Evolutionary conservation across 2,797 vertebrate species (phyloP).

Genomic region (Octomys mimax): DNA sequence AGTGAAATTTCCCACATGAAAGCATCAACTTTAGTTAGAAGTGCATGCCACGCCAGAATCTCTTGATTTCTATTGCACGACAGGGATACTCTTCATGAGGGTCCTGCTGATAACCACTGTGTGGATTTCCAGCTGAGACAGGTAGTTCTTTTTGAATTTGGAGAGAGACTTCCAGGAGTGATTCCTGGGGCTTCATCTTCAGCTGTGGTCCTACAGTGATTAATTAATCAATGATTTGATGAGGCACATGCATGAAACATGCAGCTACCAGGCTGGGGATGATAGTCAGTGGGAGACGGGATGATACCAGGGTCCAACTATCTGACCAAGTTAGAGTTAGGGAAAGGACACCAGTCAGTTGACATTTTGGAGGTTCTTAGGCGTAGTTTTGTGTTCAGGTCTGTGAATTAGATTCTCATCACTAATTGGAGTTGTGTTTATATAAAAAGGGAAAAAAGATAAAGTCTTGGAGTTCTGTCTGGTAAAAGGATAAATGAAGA

Average conservation of each 20-base stretch:
- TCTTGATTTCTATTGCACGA: neutral
- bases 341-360: neutral
- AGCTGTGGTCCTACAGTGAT: neutral
- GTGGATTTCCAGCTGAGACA: neutral
- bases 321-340: neutral
- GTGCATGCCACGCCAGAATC: neutral
- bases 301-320: neutral
- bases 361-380: neutral
- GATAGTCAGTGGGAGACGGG: neutral
- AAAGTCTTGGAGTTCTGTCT: neutral
- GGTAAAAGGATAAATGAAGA: constrained; percentile 6
- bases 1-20: neutral
- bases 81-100: neutral
- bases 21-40: neutral
- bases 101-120: neutral
- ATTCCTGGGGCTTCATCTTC: neutral
- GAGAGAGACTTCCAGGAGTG: neutral
- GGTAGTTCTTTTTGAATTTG: neutral
- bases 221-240: neutral
- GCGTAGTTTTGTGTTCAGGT: neutral
- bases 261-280: neutral
- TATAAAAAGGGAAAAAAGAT: neutral
- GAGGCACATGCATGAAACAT: neutral
- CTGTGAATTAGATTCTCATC: neutral
- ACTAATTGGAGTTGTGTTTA: neutral